Conservation (phyloP, 2,797 vertebrate genomes). For the Ciconia nigra region DNA sequence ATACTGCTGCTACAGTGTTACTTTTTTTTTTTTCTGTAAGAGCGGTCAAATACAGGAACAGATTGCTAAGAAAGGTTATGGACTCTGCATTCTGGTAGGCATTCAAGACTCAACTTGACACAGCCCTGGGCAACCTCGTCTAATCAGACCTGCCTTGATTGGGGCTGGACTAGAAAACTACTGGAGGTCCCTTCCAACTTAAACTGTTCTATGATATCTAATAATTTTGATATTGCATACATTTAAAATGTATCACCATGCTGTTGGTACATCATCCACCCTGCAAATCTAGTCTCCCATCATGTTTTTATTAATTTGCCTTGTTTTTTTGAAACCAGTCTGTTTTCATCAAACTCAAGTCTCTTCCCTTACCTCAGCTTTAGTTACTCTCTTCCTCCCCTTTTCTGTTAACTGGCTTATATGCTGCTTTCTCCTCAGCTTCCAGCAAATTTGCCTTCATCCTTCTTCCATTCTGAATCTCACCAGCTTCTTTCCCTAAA, state of each 20-base stretch:
- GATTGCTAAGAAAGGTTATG: background rate
- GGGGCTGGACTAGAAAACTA: background rate
- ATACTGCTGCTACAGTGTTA: fast-evolving
- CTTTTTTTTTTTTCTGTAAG: background rate
- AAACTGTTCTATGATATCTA: background rate
- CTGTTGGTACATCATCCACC: background rate
- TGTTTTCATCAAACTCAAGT: background rate
- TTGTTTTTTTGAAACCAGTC: background rate
- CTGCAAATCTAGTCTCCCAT: background rate
- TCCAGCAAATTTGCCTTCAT: background rate
- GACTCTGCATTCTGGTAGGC: background rate
- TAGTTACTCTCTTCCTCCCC: background rate
- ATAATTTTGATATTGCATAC: background rate
- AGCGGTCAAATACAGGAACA: background rate
- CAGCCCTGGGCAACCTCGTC: background rate
- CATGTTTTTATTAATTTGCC: background rate
- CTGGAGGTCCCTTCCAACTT: background rate
- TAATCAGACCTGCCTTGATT: background rate
- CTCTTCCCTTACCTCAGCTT: background rate
- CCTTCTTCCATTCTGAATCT: background rate
- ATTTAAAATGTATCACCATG: background rate
- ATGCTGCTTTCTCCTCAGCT: background rate
- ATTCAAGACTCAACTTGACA: background rate
- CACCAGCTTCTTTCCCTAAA: background rate
- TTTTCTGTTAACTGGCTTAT: background rate